Conservation (phyloP, 23 tunicate genomes). For the Trididemnum miniatum region DNA sequence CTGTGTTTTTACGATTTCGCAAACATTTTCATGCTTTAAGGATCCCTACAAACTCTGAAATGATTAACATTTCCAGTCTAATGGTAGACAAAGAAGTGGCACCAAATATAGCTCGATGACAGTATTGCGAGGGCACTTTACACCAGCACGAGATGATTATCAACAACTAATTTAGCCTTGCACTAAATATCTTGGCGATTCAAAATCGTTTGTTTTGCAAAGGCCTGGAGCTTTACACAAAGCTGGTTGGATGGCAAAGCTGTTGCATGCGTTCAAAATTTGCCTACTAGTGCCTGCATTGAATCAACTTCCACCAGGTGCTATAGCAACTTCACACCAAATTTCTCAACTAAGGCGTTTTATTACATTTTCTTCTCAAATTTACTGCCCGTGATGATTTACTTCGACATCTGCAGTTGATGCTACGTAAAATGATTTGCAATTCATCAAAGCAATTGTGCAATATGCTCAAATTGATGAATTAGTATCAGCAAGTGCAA, state of each 20-base stretch:
- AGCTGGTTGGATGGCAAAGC: conserved; percentile 27
- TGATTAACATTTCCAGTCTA: conserved; percentile 11
- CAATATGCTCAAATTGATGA: conserved; percentile 18
- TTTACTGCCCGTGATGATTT: conserved; percentile 19
- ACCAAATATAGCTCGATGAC: background rate
- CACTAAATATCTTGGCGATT: conserved; percentile 11
- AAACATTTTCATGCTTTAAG: conserved; percentile 4
- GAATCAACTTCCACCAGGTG: background rate
- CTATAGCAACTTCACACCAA: background rate
- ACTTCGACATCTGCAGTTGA: background rate
- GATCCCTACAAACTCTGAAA: background rate
- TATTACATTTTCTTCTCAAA: background rate
- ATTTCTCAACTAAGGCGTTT: background rate
- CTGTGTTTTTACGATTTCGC: conserved; percentile 11
- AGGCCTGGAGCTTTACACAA: conserved; percentile 33
- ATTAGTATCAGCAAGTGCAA: conserved; percentile 7
- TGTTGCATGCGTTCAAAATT: conserved; percentile 22
- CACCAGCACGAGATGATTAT: conserved; percentile 26
- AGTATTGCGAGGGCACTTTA: background rate
- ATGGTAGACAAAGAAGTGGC: background rate
- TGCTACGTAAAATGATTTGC: conserved; percentile 17
- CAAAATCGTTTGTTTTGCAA: background rate
- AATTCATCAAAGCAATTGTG: background rate
- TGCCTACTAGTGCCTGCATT: background rate
- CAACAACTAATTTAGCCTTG: conserved; percentile 10